A percentile compares a stretch with the other conserved stretches of the same genome.
These are phyloP conservation scores for Ceratitis capitata DNA, from an alignment of 1,140 invertebrate genomes.

Conservation along the genomic window DNA sequence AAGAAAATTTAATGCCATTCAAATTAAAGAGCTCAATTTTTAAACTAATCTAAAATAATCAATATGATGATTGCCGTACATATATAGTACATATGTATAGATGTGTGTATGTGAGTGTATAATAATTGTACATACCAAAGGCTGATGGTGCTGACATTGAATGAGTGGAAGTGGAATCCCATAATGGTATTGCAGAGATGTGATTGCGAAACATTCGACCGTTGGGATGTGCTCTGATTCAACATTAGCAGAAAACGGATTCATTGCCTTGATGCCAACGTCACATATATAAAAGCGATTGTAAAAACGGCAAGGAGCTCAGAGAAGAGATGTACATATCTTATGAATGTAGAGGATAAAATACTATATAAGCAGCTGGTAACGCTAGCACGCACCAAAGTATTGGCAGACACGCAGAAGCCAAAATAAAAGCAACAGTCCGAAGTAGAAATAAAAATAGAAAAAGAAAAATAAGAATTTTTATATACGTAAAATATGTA, in stretches of 20 bases:
- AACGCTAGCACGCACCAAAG: not conserved
- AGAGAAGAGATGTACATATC: not conserved
- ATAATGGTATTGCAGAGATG: constrained; percentile 65
- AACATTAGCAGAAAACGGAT: constrained; percentile 53
- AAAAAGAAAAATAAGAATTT: too few relatives aligned
- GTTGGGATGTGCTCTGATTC: constrained; percentile 65
- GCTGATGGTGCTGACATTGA: constrained; percentile 15
- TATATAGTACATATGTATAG: not conserved
- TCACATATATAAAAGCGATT: not conserved
- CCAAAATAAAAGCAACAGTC: constrained; percentile 26
- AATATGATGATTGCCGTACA: too few relatives aligned
- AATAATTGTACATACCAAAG: not conserved
- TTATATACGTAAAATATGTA: not conserved
- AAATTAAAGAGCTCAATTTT: too few relatives aligned
- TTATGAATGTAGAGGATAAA: not conserved
- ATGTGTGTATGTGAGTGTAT: not conserved
- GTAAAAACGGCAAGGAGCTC: not conserved
- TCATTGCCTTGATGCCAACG: constrained; percentile 23
- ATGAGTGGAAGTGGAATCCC: constrained; percentile 44
- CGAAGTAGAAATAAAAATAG: not conserved
- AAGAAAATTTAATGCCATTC: too few relatives aligned
- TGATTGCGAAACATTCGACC: constrained; percentile 65
- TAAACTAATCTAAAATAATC: too few relatives aligned
- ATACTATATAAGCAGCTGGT: not conserved
- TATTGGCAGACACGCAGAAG: not conserved